Conservation (phyloP, 2,797 vertebrate species). For the Gambelia wislizenii region DNA sequence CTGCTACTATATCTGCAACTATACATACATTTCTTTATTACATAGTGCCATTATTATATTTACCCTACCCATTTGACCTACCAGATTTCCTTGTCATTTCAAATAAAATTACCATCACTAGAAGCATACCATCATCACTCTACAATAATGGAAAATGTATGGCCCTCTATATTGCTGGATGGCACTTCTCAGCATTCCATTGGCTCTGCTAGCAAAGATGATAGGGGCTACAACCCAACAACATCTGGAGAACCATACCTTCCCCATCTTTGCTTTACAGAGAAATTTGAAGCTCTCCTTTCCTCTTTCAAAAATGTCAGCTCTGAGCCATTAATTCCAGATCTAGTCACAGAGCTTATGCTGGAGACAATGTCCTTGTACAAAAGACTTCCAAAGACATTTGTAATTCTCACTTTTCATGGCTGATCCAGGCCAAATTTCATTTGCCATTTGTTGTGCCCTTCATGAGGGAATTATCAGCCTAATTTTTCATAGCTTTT, state of each 20-base stretch:
- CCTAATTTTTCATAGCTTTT: not conserved
- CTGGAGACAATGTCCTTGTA: not conserved
- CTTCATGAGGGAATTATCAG: not conserved
- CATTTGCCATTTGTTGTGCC: not conserved
- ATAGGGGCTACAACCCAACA: no score
- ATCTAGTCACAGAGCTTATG: not conserved
- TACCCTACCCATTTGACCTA: not conserved
- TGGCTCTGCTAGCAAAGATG: no score
- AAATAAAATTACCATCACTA: not conserved
- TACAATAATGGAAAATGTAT: no score
- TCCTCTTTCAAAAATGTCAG: not conserved
- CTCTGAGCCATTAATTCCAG: not conserved
- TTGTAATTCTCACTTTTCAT: not conserved
- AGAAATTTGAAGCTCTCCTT: not conserved
- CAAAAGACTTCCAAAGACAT: not conserved
- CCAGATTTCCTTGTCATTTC: not conserved
- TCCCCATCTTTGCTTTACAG: not conserved
- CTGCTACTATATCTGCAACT: not conserved
- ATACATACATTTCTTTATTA: no score
- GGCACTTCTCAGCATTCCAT: no score
- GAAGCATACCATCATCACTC: not conserved
- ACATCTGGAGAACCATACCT: no score
- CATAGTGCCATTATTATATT: not conserved
- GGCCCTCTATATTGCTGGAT: no score
- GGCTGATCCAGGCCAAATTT: not conserved